Evolutionary conservation across 2,113 vertebrate species (phyloP), one percentile per base, ranked within the genome.

Genomic region (Talpa occidentalis): DNA sequence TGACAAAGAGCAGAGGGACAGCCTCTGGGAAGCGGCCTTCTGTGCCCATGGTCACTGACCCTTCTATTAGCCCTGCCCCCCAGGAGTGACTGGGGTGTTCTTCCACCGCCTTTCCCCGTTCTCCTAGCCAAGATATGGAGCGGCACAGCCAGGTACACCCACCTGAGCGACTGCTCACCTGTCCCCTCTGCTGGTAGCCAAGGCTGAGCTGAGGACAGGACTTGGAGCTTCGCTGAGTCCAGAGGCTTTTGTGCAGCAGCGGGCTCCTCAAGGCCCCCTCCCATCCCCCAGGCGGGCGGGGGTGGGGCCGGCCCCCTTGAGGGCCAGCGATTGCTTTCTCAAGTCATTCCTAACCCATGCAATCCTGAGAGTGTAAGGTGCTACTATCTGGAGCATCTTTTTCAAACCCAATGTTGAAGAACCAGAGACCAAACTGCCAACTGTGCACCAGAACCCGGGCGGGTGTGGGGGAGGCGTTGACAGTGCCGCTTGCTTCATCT

Each of bases 81-180:
- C 59, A 64, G 74, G 74, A 56, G 88, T 35, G 40, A 35, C 32
- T 14, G 60, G 19, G 12, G 70, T 40, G 17, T 0, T 8, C 28
- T 19, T 12, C 60, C 60, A 1, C 76, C 37, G 6, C 28, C 21
- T 9, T 28, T 72, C 30, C 4, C 35, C 3, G 8, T 8, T n/a
- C 47, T 26, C 0, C 17, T 26, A 12, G 40, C 52, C 42, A 0
- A 1, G 32, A 2, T 5, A 6, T 11, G 6, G 0, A 2, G 44
- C 5, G 1, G 10, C 67, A 0, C 0, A 0, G 49, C 54, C 5
- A 1, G 59, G 12, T 0, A 3, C 2, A 26, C 62, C 44, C n/a
- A 0, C 32, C n/a, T 10, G 37, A 6, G 52, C 2, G 74, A 3
- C 9, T 10, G 59, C 69, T 44, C 44, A 6, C 70, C 12, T 3